Evolutionary conservation across 2,797 vertebrate species (phyloP), one percentile per base, ranked within the genome.

Genomic region (Acestrorhynchus altus): DNA sequence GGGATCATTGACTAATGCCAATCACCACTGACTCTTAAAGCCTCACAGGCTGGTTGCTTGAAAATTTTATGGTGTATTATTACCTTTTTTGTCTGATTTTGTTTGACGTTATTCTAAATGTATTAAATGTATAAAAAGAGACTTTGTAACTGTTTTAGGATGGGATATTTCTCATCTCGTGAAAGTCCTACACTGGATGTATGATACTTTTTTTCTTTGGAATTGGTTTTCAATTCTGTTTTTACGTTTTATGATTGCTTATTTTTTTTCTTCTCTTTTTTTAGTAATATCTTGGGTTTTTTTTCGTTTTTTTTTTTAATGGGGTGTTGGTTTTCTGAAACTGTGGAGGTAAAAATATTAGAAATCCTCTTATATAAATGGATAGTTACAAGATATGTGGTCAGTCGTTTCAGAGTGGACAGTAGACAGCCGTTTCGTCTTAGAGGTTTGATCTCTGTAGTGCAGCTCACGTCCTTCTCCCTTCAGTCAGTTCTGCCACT

Each of bases 181-280:
- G 89, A 93, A 94, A 93, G 93, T 94, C 91, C 86, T 90, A 94
- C 94, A 95, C 94, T 95, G 94, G 93, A 94, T 94, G 89, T 92
- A 91, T 79, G 82, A 84, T 86, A 77, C 46, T 69, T 81, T 86
- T 84, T 81, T 52, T 68, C 64, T 61, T 24, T 83, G 42, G 78
- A 61, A 9, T n/a, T 80, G 60, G 20, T 83, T 80, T 72, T 74
- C 80, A 79, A 81, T n/a, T 69, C 82, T 84, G 84, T 76, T 68
- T 80, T 84, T 78, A 74, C 40, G n/a, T 80, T 81, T 72, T 69
- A 54, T 60, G 24, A 42, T 26, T 69, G 52, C 79, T 86, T 57
- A 83, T 87, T 49, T 67, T 83, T 83, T 9, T n/a, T n/a, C n/a
- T 65, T 24, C 2, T 82, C 81, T 7, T 77, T 86, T n/a, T 90